These are phyloP conservation scores for Drosophila pallidifrons DNA, from an alignment of 1,140 invertebrate species.

Conservation along the genomic window DNA sequence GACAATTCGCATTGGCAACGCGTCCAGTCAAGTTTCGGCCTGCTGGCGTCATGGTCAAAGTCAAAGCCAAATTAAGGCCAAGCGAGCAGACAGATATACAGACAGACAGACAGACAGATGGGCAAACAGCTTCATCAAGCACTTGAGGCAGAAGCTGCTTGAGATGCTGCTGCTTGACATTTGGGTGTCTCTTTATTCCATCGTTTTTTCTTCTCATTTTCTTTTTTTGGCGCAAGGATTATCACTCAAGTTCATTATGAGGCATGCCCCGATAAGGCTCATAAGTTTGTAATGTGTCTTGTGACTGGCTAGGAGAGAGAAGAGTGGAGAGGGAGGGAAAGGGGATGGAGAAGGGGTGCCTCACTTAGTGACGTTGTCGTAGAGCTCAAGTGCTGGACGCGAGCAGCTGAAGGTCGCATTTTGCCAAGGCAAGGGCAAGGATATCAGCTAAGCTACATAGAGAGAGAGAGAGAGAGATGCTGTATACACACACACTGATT, in stretches of 20 bases:
- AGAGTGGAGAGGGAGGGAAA: not conserved
- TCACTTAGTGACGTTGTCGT: slow-evolving; percentile 12
- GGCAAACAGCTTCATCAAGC: slow-evolving; percentile 18
- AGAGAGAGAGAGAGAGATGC: slow-evolving; percentile 9
- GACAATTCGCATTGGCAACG: not conserved
- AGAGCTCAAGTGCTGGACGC: slow-evolving; percentile 48
- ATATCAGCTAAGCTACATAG: slow-evolving; percentile 50
- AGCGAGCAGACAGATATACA: not conserved
- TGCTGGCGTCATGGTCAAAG: slow-evolving; percentile 13
- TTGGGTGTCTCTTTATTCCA: slow-evolving; percentile 42
- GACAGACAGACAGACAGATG: slow-evolving; percentile 5
- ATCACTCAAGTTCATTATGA: slow-evolving; percentile 79
- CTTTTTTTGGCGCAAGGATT: slow-evolving; percentile 62
- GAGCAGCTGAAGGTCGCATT: slow-evolving; percentile 65
- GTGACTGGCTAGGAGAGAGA: not conserved
- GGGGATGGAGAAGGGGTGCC: not conserved
- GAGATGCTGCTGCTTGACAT: slow-evolving; percentile 63
- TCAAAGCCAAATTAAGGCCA: slow-evolving; percentile 21
- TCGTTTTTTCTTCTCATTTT: not conserved
- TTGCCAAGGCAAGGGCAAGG: slow-evolving; percentile 75
- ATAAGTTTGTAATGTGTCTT: slow-evolving; percentile 29
- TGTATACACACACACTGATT: slow-evolving; percentile 25
- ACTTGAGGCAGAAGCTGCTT: slow-evolving; percentile 29
- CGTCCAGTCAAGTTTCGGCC: slow-evolving; percentile 1
- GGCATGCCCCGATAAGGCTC: slow-evolving; percentile 62